Base-by-base conservation (phyloP, 2,888 invertebrate genomes). In the Lithophane socia region DNA sequence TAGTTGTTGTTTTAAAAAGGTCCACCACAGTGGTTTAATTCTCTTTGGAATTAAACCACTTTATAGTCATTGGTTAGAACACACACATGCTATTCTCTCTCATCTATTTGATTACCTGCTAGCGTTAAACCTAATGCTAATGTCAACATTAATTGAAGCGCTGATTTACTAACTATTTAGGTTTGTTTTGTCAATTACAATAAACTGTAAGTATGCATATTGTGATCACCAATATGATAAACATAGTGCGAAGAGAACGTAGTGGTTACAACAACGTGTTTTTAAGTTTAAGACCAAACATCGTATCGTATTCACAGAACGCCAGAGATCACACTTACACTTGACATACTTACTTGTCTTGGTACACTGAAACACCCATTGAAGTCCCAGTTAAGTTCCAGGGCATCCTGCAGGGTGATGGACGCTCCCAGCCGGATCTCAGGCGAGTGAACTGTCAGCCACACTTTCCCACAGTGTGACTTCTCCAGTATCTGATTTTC, bases 381-480 rank as follows among this genome's bases (percentile, higher is more conserved):
- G 88, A 96, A 95, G 88, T 97, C 95, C 97, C 97, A 97, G 88
- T 97, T 97, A 63, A 97, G 94, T 84, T 97, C 97, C 64, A 97
- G 72, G 2, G 95, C 96, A 83, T 97, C 96, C 3, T 92, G 85
- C 21, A 96, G 82, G 42, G 81, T 90, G 9, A 83, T 85, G 18
- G 86, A 87, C 18, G 87, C 84, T 0, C 89, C 85, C 66, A 91
- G 75, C 9, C 88, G 90, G 69, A 95, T 90, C 16, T 92, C 93
- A 0, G 95, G 95, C 0, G 97, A 96, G 82, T 95, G 96, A 3
- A 97, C 93, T 0, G 97, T 96, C 79, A 96, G 86, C 96, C 96
- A 96, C 58, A 97, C 95, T 70, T 94, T 89, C 24, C 97, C 97
- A 80, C 97, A 97, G n/a, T 91, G 82, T 3, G 96, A 94, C 83